These are phyloP conservation scores for Centruroides vittatus DNA, from an alignment of 1,140 invertebrate species.

Conservation along the genomic window DNA sequence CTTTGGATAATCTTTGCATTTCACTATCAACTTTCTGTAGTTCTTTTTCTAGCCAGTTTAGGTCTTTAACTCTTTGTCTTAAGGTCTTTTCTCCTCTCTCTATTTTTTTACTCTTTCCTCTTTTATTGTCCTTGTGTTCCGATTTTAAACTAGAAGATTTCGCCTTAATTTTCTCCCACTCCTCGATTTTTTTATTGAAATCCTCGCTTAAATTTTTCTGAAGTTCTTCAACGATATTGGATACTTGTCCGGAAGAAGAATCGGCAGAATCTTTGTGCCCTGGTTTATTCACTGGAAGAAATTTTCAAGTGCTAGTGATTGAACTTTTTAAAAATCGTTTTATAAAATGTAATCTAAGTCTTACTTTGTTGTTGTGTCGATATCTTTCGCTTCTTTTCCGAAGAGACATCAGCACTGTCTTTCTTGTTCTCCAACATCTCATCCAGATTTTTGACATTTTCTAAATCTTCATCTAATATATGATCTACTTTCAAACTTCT, in stretches of 20 bases:
- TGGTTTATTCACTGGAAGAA: too few relatives aligned
- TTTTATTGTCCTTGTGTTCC: background rate
- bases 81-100: background rate
- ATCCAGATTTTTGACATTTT: background rate
- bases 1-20: constrained; percentile 42
- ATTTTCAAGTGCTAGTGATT: too few relatives aligned
- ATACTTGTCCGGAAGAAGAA: background rate
- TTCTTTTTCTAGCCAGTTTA: constrained; percentile 43
- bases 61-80: constrained; percentile 25
- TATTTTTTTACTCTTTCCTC: constrained; percentile 1
- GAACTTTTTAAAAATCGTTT: too few relatives aligned
- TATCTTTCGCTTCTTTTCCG: background rate
- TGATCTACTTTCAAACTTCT: too few relatives aligned
- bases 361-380: too few relatives aligned
- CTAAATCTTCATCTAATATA: background rate
- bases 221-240: constrained; percentile 29
- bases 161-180: constrained; percentile 45
- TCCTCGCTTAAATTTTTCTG: constrained; percentile 51
- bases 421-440: background rate
- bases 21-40: constrained; percentile 44
- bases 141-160: background rate
- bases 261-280: too few relatives aligned
- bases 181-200: constrained; percentile 51
- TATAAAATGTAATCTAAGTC: too few relatives aligned
- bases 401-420: background rate